These are phyloP conservation scores for Umimayanthus kanabou DNA, from an alignment of 92 coral and sea anemone genomes.

Conservation along the genomic window DNA sequence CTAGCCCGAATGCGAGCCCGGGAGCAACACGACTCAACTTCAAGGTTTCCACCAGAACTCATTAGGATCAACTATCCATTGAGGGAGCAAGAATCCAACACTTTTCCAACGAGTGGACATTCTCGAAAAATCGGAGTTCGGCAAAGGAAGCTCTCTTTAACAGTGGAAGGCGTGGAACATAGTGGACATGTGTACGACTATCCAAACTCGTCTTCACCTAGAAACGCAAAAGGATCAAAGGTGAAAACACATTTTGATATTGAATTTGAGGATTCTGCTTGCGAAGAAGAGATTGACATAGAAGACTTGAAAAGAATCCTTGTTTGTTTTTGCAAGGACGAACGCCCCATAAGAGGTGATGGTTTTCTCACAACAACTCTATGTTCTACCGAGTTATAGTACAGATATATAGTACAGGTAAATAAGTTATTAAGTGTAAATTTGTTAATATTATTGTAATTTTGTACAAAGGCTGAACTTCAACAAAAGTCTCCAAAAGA, in stretches of 20 bases:
- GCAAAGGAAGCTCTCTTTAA: constrained; percentile 20
- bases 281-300: constrained; percentile 27
- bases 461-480: neutral
- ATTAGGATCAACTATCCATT: neutral
- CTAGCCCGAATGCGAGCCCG: neutral
- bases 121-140: constrained; percentile 7
- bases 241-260: constrained; percentile 37
- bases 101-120: constrained; percentile 1
- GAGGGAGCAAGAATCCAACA: neutral
- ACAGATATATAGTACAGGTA: neutral
- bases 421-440: neutral
- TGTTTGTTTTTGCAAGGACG: constrained; percentile 12
- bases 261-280: constrained; percentile 35
- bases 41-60: neutral
- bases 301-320: constrained; percentile 37
- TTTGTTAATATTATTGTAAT: too few relatives aligned
- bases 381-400: constrained; percentile 31
- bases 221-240: constrained; percentile 15
- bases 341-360: constrained; percentile 6
- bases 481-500: neutral
- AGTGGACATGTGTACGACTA: constrained; percentile 10
- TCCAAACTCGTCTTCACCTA: neutral
- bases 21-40: neutral
- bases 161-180: constrained; percentile 30
- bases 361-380: constrained; percentile 36